These are phyloP conservation scores for Cylloceria caligata DNA, from an alignment of 2,888 invertebrate genomes.

Conservation along the genomic window DNA sequence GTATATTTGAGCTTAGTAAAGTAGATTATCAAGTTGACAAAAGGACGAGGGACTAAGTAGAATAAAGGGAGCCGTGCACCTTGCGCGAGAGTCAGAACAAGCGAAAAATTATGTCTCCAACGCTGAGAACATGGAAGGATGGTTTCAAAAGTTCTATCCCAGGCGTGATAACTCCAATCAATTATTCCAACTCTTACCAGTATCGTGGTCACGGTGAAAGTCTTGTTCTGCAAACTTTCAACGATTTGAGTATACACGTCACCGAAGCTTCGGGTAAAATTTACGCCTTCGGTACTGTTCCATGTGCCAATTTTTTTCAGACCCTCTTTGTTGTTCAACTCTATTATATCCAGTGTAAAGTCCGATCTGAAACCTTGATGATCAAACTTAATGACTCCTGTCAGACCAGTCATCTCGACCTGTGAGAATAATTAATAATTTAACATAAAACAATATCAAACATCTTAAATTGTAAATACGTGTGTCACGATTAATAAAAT, in stretches of 20 bases:
- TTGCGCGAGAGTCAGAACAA: constrained; percentile 13
- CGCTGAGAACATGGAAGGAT: constrained; percentile 6
- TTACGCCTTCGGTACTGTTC: constrained; percentile 95
- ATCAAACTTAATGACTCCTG: constrained; percentile 97
- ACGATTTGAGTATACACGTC: constrained; percentile 95
- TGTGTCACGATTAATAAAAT: neutral
- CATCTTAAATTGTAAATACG: neutral
- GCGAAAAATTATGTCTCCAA: constrained; percentile 32
- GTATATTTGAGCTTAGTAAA: constrained; percentile 53
- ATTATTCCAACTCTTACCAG: constrained; percentile 87
- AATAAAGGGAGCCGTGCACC: constrained; percentile 18
- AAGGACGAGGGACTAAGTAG: constrained; percentile 4
- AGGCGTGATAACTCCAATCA: neutral
- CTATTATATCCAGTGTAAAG: constrained; percentile 96
- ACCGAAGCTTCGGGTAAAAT: constrained; percentile 94
- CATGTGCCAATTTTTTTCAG: constrained; percentile 94
- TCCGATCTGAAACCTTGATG: constrained; percentile 96
- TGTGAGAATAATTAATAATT: constrained; percentile 80
- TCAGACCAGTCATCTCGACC: constrained; percentile 97
- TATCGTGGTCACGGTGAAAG: constrained; percentile 95
- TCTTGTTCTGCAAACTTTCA: constrained; percentile 96
- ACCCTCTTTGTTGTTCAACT: constrained; percentile 92
- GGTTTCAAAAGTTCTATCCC: neutral
- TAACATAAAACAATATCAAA: neutral
- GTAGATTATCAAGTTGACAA: constrained; percentile 57